phyloP scores from a whole-genome alignment of 2,888 invertebrate genomes.

The Diaphora mendica region DNA sequence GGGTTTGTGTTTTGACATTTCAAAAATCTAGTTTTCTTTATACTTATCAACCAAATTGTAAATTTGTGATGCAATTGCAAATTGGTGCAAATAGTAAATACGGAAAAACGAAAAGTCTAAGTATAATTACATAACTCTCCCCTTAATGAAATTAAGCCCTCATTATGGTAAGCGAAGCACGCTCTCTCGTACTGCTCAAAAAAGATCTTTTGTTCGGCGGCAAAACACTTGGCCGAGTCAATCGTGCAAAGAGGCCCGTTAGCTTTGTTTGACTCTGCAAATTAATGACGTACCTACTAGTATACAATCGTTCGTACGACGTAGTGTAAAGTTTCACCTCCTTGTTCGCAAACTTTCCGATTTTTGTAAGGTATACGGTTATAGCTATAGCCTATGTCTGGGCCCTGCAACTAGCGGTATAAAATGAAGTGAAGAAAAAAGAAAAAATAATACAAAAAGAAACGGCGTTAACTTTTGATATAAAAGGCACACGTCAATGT shows the following conservation, averaged over 20 bases:
- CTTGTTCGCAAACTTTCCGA: conserved; percentile 56
- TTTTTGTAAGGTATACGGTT: conserved; percentile 36
- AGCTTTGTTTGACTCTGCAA: conserved; percentile 78
- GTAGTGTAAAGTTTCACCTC: conserved; percentile 68
- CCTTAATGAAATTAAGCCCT: conserved; percentile 77
- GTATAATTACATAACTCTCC: conserved; percentile 50
- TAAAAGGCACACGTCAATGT: too few species aligned
- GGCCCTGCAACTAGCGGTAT: conserved; percentile 22
- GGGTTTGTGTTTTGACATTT: background rate
- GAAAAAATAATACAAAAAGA: too few species aligned
- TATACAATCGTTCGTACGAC: conserved; percentile 56
- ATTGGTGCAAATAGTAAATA: background rate
- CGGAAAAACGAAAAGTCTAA: conserved; percentile 34
- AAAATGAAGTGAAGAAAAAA: too few species aligned
- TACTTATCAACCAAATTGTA: background rate
- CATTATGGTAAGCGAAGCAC: conserved; percentile 80
- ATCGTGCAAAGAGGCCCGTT: conserved; percentile 68
- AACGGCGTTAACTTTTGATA: too few species aligned
- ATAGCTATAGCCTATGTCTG: conserved; percentile 15
- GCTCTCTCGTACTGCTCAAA: conserved; percentile 73
- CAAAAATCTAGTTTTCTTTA: background rate
- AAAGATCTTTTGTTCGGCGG: conserved; percentile 77
- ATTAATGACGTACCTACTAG: conserved; percentile 74
- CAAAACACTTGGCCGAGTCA: conserved; percentile 83
- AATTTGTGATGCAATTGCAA: background rate